phyloP scores from a whole-genome alignment of 2,888 invertebrate genomes.

The Dioctria rufipes region DNA sequence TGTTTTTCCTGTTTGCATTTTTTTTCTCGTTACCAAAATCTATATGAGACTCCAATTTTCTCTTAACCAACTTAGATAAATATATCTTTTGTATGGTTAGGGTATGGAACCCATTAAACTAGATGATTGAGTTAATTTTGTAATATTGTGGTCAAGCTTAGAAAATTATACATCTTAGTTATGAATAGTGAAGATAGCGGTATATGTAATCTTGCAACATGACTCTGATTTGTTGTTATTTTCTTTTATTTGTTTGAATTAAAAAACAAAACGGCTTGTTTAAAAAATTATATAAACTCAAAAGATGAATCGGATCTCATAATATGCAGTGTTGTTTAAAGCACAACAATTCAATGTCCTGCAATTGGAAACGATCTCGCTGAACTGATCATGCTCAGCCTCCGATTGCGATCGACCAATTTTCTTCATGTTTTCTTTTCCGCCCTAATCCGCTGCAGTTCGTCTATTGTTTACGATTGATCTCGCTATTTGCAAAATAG shows the following conservation, averaged over 20 bases:
- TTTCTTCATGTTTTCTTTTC: slow-evolving; percentile 23
- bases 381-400: slow-evolving; percentile 22
- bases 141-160: slow-evolving; percentile 35
- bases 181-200: neutral
- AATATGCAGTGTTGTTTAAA: neutral
- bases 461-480: slow-evolving; percentile 23
- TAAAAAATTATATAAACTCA: slow-evolving; percentile 31
- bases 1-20: neutral
- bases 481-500: slow-evolving; percentile 39
- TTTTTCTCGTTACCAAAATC: slow-evolving; percentile 6
- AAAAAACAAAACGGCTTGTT: neutral
- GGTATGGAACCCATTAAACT: slow-evolving; percentile 38
- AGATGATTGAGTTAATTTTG: slow-evolving; percentile 53
- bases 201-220: neutral
- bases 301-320: slow-evolving; percentile 11
- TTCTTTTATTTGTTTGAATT: slow-evolving; percentile 11
- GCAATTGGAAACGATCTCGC: slow-evolving; percentile 10
- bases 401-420: slow-evolving; percentile 30
- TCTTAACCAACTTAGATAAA: slow-evolving; percentile 26
- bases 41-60: neutral
- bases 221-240: neutral
- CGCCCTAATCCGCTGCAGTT: slow-evolving; percentile 1
- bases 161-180: slow-evolving; percentile 35
- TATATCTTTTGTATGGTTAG: slow-evolving; percentile 36
- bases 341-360: slow-evolving; percentile 17